Percentiles rank a stretch among this genome's conserved stretches.
Conservation (phyloP, 2,113 vertebrate genomes). For the Alouatta palliata region DNA sequence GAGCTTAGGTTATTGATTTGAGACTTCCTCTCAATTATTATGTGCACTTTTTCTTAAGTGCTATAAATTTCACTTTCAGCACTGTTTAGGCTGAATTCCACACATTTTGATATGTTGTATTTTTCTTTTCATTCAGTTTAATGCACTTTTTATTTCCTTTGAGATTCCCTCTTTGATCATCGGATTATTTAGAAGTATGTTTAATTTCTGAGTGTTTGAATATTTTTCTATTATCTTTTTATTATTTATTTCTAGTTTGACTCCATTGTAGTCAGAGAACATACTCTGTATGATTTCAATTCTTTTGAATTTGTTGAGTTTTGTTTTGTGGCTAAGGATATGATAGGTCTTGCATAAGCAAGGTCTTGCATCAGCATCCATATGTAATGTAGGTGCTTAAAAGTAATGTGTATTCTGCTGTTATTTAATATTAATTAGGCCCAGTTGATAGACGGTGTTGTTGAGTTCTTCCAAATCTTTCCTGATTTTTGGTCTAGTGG, state of each 20-base stretch:
- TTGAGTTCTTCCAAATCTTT: not conserved
- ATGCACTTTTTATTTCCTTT: not conserved
- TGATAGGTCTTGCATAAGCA: too few relatives aligned
- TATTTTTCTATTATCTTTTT: not conserved
- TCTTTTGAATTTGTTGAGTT: not conserved
- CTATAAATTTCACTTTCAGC: not conserved
- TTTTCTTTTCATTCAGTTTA: conserved; percentile 11
- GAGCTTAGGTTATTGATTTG: not conserved
- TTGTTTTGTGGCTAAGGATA: not conserved
- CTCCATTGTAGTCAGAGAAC: not conserved
- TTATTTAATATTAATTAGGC: not conserved
- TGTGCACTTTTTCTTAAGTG: not conserved
- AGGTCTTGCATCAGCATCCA: too few relatives aligned
- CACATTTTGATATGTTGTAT: not conserved
- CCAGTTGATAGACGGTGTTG: not conserved
- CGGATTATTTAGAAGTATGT: not conserved
- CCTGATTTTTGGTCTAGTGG: not conserved
- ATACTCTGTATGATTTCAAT: not conserved
- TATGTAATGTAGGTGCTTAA: not conserved
- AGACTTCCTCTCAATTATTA: not conserved
- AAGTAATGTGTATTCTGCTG: not conserved
- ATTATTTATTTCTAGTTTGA: not conserved
- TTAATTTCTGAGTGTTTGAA: not conserved
- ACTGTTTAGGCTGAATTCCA: not conserved
- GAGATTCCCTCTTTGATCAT: not conserved